Evolutionary conservation across 2,888 invertebrate genomes (phyloP), one percentile per base, ranked within the genome.

Genomic region (Acanthosoma haemorrhoidale): DNA sequence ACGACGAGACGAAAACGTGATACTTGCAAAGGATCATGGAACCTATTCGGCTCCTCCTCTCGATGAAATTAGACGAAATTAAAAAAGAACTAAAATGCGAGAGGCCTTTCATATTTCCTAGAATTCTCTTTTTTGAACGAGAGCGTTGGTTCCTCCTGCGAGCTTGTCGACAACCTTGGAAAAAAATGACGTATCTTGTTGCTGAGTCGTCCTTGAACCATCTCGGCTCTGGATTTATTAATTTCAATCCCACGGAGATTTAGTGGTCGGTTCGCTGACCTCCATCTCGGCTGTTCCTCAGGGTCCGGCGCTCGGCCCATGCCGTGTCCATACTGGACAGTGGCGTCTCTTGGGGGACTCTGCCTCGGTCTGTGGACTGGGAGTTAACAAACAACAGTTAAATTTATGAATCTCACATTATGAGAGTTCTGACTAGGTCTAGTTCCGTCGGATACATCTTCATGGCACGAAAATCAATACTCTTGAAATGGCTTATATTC

Each of bases 211-310:
- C 61, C 61, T 61, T 61, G 61, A 61, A 34, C 32, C 34, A 61
- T 61, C 61, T 25, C 25, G 1, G 6, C 6, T 41, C 32, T 36
- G 36, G 61, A 61, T 36, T 61, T 61, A 61, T 61, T 61, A 61
- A 61, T 61, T 61, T 61, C 61, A 61, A 61, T 61, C 61, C 61
- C 61, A 61, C 61, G 61, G 36, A 61, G 61, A 61, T 61, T 51
- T 61, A 61, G 61, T 61, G 36, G 13, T 36, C n/a, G 4, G 61
- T 61, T 61, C 61, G 61, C 11, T 36, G 61, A 61, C 61, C 61
- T 18, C 25, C 43, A 21, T 43, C 43, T 43, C 43, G 43, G 43
- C 13, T 25, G 13, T 21, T 25, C 25, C 51, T 13, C 51, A 25
- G 25, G 51, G 21, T 51, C 51, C 29, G 29, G 51, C n/a, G n/a